Conservation (phyloP, 2,888 invertebrate species). For the Tetranychus piercei region DNA sequence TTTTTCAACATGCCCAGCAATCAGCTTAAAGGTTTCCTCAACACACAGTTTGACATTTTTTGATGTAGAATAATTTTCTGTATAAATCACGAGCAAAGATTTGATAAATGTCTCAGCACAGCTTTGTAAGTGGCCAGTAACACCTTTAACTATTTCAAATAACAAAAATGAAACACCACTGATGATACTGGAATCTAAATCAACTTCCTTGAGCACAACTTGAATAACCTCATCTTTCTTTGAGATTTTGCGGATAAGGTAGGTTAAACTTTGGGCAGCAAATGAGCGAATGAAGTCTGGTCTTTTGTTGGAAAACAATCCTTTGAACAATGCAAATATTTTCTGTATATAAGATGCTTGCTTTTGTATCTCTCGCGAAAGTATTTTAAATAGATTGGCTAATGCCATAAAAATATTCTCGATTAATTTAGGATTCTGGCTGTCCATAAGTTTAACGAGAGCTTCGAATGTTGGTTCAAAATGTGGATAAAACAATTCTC, state of each 20-base stretch:
- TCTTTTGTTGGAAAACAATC: slow-evolving; percentile 37
- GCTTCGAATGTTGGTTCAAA: slow-evolving; percentile 56
- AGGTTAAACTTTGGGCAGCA: slow-evolving; percentile 88
- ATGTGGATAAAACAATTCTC: slow-evolving; percentile 68
- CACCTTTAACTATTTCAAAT: slow-evolving; percentile 70
- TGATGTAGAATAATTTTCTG: not conserved
- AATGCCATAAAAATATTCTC: slow-evolving; percentile 69
- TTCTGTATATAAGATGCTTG: slow-evolving; percentile 24
- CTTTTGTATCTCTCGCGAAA: slow-evolving; percentile 44
- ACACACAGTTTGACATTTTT: slow-evolving; percentile 14
- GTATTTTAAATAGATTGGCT: slow-evolving; percentile 71
- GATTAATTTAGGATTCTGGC: slow-evolving; percentile 60
- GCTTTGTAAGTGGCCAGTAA: slow-evolving; percentile 65
- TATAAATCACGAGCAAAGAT: slow-evolving; percentile 13
- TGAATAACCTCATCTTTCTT: slow-evolving; percentile 55
- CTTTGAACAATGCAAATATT: slow-evolving; percentile 22
- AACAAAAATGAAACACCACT: slow-evolving; percentile 42
- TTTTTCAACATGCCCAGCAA: slow-evolving; percentile 16
- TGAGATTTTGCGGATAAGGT: slow-evolving; percentile 61
- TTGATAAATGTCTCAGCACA: slow-evolving; percentile 42
- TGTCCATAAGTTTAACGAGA: slow-evolving; percentile 43
- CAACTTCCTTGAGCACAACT: slow-evolving; percentile 47
- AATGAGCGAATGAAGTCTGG: slow-evolving; percentile 73
- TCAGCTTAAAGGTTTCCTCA: not conserved
- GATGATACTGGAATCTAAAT: slow-evolving; percentile 33